Evolutionary conservation across 2,888 invertebrate genomes (phyloP), one percentile per base, ranked within the genome.

Genomic region (Clepsis dumicolana): DNA sequence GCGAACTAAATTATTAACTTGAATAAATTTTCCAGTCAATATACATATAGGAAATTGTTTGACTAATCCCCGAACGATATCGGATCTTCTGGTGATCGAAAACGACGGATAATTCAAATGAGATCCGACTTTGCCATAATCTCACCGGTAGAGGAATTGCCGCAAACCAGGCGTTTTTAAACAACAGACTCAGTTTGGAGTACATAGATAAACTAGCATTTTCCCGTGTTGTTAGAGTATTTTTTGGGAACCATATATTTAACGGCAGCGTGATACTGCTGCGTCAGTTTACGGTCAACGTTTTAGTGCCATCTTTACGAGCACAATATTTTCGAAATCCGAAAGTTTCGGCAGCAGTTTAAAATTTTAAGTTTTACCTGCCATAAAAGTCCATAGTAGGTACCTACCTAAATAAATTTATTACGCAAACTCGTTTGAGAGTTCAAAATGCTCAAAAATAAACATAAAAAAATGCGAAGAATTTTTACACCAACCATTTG

Each of bases 71-170:
- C 50, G 50, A 38, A 57, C 56, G 38, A 24, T 52, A 57, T 52
- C 57, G 27, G 57, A 50, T 52, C 27, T 18, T 44, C 18, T 16
- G 16, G 44, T 44, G 44, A 44, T 44, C 54, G 32, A 41, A 57
- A 63, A 64, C 52, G 41, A 14, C 52, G 63, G 68, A 68, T 64
- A 68, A 67, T 63, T 63, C 41, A 63, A 67, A 67, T 63, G 57
- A 67, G 63, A 67, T 67, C 24, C 38, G 67, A 62, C 57, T 67
- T 41, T 63, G 18, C 52, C 41, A 63, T 29, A 25, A 66, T 61
- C 25, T 54, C 50, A 27, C 32, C 25, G 14, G 14, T 0, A 12
- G 48, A 2, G 48, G 1, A 59, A 60, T 60, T 65, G 60, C 2
- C 16, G 32, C 32, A 54, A 27, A 50, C 50, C 8, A 41, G 50